Conservation (phyloP, 2,888 invertebrate genomes). For the Cheilosia impressa region DNA sequence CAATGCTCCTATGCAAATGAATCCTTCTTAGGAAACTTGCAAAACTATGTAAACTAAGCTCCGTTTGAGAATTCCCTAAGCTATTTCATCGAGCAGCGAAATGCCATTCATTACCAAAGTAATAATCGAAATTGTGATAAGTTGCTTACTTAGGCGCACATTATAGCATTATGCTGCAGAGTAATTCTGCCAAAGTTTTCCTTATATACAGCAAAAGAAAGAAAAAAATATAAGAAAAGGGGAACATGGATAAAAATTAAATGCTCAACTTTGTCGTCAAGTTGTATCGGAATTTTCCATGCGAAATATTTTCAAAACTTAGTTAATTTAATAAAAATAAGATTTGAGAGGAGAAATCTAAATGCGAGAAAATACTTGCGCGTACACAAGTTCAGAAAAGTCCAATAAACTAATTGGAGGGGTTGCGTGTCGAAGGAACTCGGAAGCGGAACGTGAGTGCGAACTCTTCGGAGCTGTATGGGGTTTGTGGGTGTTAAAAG, state of each 20-base stretch:
- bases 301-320: slow-evolving; percentile 18
- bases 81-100: slow-evolving; percentile 1
- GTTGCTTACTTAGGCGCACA: slow-evolving; percentile 37
- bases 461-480: not conserved
- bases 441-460: not conserved
- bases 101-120: slow-evolving; percentile 22
- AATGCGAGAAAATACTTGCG: too few relatives aligned
- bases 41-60: not conserved
- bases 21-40: not conserved
- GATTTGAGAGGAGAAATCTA: not conserved
- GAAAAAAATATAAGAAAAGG: not conserved
- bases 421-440: not conserved
- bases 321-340: slow-evolving; percentile 22
- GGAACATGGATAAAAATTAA: not conserved
- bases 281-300: not conserved
- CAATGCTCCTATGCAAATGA: not conserved
- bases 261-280: slow-evolving; percentile 28
- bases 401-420: not conserved
- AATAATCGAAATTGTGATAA: slow-evolving; percentile 53
- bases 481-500: not conserved
- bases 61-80: not conserved
- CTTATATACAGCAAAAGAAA: not conserved
- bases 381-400: slow-evolving; percentile 2
- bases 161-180: not conserved
- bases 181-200: not conserved